Base-by-base conservation (phyloP, 2,888 invertebrate genomes). In the Rhingia campestris region DNA sequence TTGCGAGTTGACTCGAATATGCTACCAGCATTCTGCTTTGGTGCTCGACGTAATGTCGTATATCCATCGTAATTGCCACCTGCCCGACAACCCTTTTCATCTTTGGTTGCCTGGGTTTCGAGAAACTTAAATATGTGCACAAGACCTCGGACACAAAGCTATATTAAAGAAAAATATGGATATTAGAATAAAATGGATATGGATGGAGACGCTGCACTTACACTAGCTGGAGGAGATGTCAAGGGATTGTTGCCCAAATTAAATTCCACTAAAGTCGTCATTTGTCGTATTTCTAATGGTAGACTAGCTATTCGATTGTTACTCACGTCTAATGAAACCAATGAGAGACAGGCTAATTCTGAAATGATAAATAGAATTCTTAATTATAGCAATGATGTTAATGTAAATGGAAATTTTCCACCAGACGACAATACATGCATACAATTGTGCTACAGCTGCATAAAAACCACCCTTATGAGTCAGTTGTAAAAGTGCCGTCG, bases 91-190 rank as follows among this genome's bases (percentile, higher is more conserved):
- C 90, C 89, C 84, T 90, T 90, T 86, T 92, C 92, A 63, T 92
- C 94, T 91, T 95, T 96, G 89, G 94, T 94, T 58, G 97, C 96
- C 92, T 97, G 96, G 89, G 95, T 95, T 91, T 98, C 97, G 87
- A 98, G 93, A 92, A 96, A 98, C 91, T 98, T 98, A 93, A 98
- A 98, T 88, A 98, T 97, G 92, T 98, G 98, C 89, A 97, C 96
- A 89, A 97, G 94, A 88, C 98, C 98, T 91, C 97, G 95, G 92
- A 95, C 95, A 92, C 98, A 98, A 7, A 90, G 89, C 90, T 90
- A 30, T 12, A 72, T 22, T 69, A 53, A 43, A 10, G 12, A 37
- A 49, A 7, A 4, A 30, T 30, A 2, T 37, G 14, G n/a, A n/a
- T 37, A 14, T 49, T 35, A 12, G 4, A 41, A 53, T 6, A 45